These are phyloP conservation scores for Ochotona princeps DNA, from an alignment of 2,113 vertebrate genomes.

Conservation along the genomic window DNA sequence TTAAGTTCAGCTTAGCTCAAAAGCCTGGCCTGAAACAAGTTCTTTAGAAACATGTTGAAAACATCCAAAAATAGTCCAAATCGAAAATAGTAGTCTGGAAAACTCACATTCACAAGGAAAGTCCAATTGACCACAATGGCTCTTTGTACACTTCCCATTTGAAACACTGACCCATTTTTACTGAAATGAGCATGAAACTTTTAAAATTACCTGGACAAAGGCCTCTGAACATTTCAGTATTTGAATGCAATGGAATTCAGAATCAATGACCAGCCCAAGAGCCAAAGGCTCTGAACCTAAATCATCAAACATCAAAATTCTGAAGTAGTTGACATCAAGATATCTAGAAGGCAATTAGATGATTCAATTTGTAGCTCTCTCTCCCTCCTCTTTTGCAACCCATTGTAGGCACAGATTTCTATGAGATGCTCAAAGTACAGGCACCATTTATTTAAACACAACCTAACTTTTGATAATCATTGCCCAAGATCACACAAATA, in stretches of 20 bases:
- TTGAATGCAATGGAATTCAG: neutral
- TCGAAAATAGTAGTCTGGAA: conserved; percentile 17
- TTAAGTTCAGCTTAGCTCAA: neutral
- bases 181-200: neutral
- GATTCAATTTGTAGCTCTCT: neutral
- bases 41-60: neutral
- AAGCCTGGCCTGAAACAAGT: neutral
- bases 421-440: neutral
- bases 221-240: conserved; percentile 43
- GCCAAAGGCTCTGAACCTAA: neutral
- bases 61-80: neutral
- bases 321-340: neutral
- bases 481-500: neutral
- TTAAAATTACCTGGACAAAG: conserved; percentile 17
- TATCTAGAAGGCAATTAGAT: neutral
- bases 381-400: neutral
- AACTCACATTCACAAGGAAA: conserved; percentile 55
- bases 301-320: neutral
- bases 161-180: conserved; percentile 58
- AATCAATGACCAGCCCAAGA: neutral
- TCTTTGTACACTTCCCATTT: neutral
- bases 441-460: neutral
- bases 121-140: conserved; percentile 21
- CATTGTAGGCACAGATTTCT: neutral
- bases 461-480: neutral